Evolutionary conservation across 2,113 vertebrate species (phyloP).

Genomic region (Tapirus terrestris): DNA sequence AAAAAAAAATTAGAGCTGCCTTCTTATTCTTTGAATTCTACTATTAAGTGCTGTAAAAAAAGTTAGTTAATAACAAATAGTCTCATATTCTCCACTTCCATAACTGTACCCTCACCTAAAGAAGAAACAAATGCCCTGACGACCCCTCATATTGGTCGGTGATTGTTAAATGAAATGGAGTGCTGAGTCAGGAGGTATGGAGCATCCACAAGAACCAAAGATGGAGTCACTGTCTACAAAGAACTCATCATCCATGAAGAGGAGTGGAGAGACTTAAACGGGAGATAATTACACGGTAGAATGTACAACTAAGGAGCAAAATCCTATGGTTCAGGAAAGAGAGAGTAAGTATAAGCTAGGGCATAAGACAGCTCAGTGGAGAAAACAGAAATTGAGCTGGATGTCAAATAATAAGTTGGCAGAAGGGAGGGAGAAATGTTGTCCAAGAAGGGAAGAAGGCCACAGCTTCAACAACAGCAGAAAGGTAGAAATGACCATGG

Average conservation of each 20-base stretch:
- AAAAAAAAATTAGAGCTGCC: background rate
- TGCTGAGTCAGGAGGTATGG: background rate
- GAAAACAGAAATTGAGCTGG: background rate
- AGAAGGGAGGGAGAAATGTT: background rate
- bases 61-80: background rate
- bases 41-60: constrained; percentile 40
- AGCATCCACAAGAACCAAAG: background rate
- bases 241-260: background rate
- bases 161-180: background rate
- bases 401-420: background rate
- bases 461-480: background rate
- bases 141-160: background rate
- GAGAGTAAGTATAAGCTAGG: background rate
- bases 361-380: background rate
- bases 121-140: background rate
- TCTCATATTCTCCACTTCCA: constrained; percentile 44
- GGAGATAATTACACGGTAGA: background rate
- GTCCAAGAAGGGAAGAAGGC: background rate
- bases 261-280: background rate
- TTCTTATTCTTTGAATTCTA: constrained; percentile 54
- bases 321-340: background rate
- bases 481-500: background rate
- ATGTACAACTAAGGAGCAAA: constrained; percentile 17
- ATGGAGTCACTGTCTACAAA: background rate
- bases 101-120: constrained; percentile 23